phyloP scores from a whole-genome alignment of 2,797 vertebrate species.

The Calcarius lapponicus region DNA sequence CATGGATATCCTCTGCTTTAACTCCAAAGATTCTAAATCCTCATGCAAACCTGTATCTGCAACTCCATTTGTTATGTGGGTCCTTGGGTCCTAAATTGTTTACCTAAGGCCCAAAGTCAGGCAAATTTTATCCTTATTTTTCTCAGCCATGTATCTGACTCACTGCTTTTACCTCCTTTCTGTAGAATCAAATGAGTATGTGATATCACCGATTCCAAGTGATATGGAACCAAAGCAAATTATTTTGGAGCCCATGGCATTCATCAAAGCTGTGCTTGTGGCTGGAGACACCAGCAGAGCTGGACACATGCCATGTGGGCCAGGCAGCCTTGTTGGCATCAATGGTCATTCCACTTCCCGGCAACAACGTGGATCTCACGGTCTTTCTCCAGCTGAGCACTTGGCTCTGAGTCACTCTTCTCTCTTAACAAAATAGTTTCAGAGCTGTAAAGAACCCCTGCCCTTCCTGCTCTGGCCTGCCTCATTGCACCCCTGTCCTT shows the following conservation, averaged over 20 bases:
- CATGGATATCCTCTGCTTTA: neutral
- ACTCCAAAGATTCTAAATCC: neutral
- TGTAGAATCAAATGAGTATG: neutral
- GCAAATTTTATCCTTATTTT: neutral
- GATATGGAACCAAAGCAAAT: neutral
- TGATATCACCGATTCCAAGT: neutral
- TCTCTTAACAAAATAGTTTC: neutral
- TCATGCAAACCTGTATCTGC: neutral
- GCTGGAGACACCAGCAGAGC: neutral
- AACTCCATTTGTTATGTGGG: neutral
- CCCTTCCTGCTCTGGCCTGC: neutral
- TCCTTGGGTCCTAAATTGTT: neutral
- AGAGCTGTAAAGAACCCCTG: neutral
- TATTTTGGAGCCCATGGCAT: neutral
- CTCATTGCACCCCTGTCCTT: neutral
- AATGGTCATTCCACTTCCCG: neutral
- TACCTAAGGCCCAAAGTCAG: neutral
- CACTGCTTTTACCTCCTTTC: neutral
- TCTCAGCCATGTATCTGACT: neutral
- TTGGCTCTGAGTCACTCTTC: neutral
- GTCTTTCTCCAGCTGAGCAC: neutral
- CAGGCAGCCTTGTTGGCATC: neutral
- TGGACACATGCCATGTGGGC: accelerated
- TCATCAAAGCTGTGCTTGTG: neutral
- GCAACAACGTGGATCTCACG: neutral